Evolutionary conservation across 2,888 invertebrate genomes (phyloP), one percentile per base, ranked within the genome.

Genomic region (Apotomis betuletana): DNA sequence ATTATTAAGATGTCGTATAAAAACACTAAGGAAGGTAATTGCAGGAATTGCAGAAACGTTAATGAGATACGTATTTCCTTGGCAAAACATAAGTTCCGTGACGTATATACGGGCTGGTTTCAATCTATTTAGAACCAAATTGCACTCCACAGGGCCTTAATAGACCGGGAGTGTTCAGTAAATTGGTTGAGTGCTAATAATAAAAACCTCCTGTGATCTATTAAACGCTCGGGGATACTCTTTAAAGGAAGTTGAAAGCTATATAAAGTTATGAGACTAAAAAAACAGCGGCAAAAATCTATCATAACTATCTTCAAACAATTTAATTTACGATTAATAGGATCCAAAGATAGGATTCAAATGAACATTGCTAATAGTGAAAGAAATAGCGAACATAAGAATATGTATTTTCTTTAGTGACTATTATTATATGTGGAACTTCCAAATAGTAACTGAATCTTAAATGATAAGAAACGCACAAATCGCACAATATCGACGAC

Each of bases 101-200:
- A 8, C 54, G 54, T 38, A 63, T 4, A 49, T 15, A 55, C 59
- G 60, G 58, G 64, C 65, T n/a, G 57, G 46, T 46, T 61, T 57
- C 57, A 67, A 71, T 49, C 61, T 67, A 71, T 67, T 71, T 71
- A 55, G 55, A 61, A 41, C 61, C 61, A 71, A 67, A 71, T 71
- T 55, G 67, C 67, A 57, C 61, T 61, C 41, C 49, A 51, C 27
- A 61, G 61, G 51, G 60, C 27, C 64, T 67, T 67, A 71, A 71
- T 67, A 71, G 61, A n/a, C 57, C 67, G 63, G 57, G 69, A 69
- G 70, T 59, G 61, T 61, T 70, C 65, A 54, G 70, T 65, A 70
- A 70, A 67, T 71, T 71, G 71, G 67, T 71, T 61, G 51, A 71
- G 71, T 67, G 70, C 61, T 70, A 59, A 67, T 67, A 67, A 67